These are phyloP conservation scores for Scatophagus argus DNA, from an alignment of 2,113 vertebrate genomes.

Conservation along the genomic window DNA sequence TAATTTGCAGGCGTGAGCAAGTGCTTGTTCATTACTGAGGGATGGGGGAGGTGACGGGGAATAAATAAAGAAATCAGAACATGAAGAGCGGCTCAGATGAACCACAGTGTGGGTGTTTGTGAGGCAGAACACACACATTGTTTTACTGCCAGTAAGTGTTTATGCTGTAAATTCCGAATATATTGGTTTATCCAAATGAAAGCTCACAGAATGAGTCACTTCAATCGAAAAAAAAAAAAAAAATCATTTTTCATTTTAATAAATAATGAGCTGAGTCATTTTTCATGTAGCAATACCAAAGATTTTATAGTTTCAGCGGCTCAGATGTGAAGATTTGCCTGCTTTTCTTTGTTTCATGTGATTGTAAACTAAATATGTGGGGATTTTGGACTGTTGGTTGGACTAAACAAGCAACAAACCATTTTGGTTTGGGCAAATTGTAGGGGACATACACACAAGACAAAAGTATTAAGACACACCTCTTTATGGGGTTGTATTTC, in stretches of 20 bases:
- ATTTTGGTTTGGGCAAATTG: too few relatives aligned
- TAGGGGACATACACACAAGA: too few relatives aligned
- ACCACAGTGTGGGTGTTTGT: not conserved
- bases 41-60: constrained; percentile 50
- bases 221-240: not conserved
- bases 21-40: constrained; percentile 57
- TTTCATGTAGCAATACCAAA: not conserved
- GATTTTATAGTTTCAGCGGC: too few relatives aligned
- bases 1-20: constrained; percentile 64
- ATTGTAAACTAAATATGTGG: too few relatives aligned
- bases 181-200: not conserved
- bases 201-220: not conserved
- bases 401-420: too few relatives aligned
- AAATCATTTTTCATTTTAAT: too few relatives aligned
- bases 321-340: not conserved
- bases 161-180: not conserved
- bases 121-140: not conserved
- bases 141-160: not conserved
- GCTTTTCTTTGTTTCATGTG: not conserved
- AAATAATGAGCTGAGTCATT: too few relatives aligned
- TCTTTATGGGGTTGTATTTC: too few relatives aligned
- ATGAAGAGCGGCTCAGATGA: not conserved
- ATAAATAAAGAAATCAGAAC: constrained; percentile 26
- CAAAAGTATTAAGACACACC: too few relatives aligned
- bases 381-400: too few relatives aligned